phyloP scores from a whole-genome alignment of 2,888 invertebrate genomes.

The Halocaridina rubra region DNA sequence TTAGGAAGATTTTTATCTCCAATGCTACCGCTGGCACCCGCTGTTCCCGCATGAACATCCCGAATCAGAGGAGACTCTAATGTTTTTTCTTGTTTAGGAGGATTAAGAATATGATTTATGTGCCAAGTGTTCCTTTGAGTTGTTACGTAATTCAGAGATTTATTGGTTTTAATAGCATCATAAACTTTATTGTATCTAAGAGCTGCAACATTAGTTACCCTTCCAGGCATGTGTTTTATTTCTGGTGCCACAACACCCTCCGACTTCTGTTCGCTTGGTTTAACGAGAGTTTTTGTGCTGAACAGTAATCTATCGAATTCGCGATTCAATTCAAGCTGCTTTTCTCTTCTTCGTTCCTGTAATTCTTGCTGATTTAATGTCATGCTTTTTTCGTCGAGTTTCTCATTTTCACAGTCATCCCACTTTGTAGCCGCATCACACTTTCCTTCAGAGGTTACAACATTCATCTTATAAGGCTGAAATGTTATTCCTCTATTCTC shows the following conservation, averaged over 20 bases:
- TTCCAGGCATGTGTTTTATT: neutral
- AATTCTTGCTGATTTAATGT: slow-evolving; percentile 22
- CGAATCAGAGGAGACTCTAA: neutral
- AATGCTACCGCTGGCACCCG: neutral
- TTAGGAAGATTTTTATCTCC: neutral
- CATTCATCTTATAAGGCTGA: slow-evolving; percentile 33
- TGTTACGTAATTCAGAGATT: neutral
- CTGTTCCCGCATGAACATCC: neutral
- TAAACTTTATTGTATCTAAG: slow-evolving; percentile 29
- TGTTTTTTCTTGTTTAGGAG: slow-evolving; percentile 2
- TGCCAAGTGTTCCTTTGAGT: slow-evolving; percentile 11
- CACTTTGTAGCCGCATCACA: slow-evolving; percentile 28
- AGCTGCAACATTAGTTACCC: neutral
- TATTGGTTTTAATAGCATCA: slow-evolving; percentile 21
- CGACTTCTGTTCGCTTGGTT: slow-evolving; percentile 18
- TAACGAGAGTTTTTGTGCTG: slow-evolving; percentile 37
- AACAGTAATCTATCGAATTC: slow-evolving; percentile 56
- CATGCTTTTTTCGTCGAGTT: neutral
- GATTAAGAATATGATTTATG: neutral
- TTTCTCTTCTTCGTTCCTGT: slow-evolving; percentile 55
- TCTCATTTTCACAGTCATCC: slow-evolving; percentile 32
- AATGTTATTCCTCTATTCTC: slow-evolving; percentile 32
- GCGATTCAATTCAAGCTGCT: slow-evolving; percentile 48
- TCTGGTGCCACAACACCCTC: neutral
- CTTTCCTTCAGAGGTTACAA: slow-evolving; percentile 18